Percentiles rank a stretch among this genome's conserved stretches.
phyloP scores from a whole-genome alignment of 2,797 vertebrate species.

The Lacerta agilis region DNA sequence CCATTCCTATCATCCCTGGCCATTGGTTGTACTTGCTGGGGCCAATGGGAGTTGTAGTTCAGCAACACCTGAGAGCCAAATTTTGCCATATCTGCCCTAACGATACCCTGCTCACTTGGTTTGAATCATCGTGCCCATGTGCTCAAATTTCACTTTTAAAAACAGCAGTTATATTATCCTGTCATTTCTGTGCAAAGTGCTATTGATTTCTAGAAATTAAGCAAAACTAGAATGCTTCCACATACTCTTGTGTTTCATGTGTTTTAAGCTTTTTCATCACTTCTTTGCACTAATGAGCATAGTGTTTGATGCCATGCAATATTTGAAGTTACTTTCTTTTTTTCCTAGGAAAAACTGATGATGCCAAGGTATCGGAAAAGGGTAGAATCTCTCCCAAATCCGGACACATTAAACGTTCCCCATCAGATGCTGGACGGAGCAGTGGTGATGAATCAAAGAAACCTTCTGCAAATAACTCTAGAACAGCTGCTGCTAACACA shows the following conservation, averaged over 20 bases:
- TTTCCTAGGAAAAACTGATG: conserved; percentile 92
- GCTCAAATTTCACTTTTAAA: neutral
- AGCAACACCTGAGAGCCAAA: too few species aligned
- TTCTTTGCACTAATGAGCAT: conserved; percentile 68
- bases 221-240: conserved; percentile 46
- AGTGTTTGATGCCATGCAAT: conserved; percentile 68
- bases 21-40: too few species aligned
- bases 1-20: too few species aligned
- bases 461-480: conserved; percentile 79
- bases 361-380: conserved; percentile 97
- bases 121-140: conserved; percentile 40
- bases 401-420: conserved; percentile 89
- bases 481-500: conserved; percentile 75
- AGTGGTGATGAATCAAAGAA: conserved; percentile 93
- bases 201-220: conserved; percentile 50
- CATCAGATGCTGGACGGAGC: conserved; percentile 91
- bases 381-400: conserved; percentile 89
- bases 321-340: conserved; percentile 70
- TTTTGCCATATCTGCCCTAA: too few species aligned
- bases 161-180: conserved; percentile 46
- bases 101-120: neutral
- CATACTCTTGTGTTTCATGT: conserved; percentile 46
- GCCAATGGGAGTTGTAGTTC: too few species aligned
- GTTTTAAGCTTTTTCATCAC: conserved; percentile 67
- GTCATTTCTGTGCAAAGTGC: conserved; percentile 56